phyloP scores from a whole-genome alignment of 2,888 invertebrate genomes.

The Halictus quadricinctus region DNA sequence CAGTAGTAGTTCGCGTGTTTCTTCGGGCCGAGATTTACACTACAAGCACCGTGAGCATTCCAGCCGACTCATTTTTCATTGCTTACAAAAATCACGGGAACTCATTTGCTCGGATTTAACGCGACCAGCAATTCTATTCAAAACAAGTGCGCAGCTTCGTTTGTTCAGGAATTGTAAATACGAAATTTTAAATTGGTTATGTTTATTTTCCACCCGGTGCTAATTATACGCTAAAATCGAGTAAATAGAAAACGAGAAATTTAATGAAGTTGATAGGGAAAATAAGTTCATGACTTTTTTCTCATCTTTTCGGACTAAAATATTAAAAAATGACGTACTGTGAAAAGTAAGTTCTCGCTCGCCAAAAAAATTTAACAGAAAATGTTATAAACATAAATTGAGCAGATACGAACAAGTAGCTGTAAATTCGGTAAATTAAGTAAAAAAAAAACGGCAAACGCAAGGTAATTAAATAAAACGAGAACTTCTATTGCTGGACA shows the following conservation, averaged over 20 bases:
- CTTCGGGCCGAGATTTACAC: neutral
- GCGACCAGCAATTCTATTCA: neutral
- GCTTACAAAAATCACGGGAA: neutral
- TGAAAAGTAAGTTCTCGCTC: no score
- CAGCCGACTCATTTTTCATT: neutral
- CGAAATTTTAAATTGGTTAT: neutral
- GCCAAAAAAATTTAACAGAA: no score
- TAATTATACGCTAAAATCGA: neutral
- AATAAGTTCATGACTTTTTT: no score
- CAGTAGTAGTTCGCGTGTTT: neutral
- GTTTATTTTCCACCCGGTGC: neutral
- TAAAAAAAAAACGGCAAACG: no score
- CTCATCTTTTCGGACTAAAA: no score
- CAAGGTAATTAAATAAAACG: neutral
- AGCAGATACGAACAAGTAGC: no score
- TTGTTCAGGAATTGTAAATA: neutral
- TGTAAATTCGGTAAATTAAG: no score
- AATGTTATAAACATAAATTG: no score
- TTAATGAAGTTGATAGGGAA: neutral
- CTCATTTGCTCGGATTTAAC: neutral
- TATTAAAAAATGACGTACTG: no score
- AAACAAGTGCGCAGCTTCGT: neutral
- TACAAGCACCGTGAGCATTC: neutral
- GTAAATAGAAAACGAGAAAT: neutral
- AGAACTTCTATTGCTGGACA: neutral